Percentiles rank a stretch among this genome's conserved stretches.
phyloP scores from a whole-genome alignment of 2,113 vertebrate genomes.

The Suncus etruscus region DNA sequence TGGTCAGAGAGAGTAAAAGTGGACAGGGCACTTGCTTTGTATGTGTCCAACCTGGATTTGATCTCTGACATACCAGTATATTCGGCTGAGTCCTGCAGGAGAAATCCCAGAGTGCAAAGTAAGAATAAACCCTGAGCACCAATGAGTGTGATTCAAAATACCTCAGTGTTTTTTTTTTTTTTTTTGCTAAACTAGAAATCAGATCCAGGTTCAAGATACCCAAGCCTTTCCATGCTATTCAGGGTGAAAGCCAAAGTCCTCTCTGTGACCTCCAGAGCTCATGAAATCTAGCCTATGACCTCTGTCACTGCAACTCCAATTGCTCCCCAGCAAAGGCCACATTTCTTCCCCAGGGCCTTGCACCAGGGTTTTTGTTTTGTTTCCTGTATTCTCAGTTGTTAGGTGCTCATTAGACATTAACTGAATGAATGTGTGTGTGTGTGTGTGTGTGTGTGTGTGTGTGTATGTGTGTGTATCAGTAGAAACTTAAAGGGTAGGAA shows the following conservation, averaged over 20 bases:
- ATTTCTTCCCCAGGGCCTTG: neutral
- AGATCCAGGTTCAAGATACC: slow-evolving; percentile 20
- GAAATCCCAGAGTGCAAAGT: no score
- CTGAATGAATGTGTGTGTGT: neutral
- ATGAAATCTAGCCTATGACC: neutral
- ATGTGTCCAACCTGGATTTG: no score
- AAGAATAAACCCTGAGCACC: no score
- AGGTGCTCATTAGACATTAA: neutral
- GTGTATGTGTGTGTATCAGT: neutral
- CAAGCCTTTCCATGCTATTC: neutral
- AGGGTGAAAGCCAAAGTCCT: neutral
- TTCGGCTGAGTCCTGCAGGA: no score
- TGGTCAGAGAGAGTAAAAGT: no score
- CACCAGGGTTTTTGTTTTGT: neutral
- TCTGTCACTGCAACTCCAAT: neutral
- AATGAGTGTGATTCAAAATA: no score
- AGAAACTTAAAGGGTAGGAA: neutral
- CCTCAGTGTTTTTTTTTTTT: neutral
- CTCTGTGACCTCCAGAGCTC: neutral
- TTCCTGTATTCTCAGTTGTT: neutral
- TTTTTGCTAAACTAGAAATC: neutral
- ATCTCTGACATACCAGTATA: no score
- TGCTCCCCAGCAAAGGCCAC: neutral
- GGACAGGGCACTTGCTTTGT: no score
- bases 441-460: neutral